phyloP scores from a whole-genome alignment of 2,113 vertebrate species.

The Heteronetta atricapilla region DNA sequence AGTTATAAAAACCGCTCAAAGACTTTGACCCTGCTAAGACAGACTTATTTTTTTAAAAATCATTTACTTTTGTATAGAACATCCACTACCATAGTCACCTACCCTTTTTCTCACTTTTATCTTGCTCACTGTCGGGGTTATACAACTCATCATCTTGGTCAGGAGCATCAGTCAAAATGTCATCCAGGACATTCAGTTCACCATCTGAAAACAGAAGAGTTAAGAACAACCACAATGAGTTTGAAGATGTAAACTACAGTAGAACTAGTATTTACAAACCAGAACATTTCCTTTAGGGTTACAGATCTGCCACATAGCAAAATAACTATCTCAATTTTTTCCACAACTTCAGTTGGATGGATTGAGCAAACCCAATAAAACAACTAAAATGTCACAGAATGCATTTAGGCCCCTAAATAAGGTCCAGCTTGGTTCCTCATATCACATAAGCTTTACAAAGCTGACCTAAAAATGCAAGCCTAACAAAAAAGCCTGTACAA shows the following conservation, averaged over 20 bases:
- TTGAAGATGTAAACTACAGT: not conserved
- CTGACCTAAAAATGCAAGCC: conserved; percentile 6
- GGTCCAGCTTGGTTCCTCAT: not conserved
- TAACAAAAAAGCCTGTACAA: not conserved
- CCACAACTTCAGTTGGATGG: not conserved
- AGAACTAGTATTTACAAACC: not conserved
- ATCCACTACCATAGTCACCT: conserved; percentile 25
- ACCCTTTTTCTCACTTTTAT: conserved; percentile 96
- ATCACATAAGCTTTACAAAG: not conserved
- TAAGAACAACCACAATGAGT: not conserved
- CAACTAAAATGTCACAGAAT: not conserved
- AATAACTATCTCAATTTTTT: not conserved
- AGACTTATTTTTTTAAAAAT: not conserved
- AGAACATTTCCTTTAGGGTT: not conserved
- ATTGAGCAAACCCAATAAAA: not conserved
- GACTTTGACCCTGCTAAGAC: not conserved
- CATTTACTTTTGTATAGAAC: not conserved
- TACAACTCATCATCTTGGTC: conserved; percentile 98
- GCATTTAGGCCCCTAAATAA: not conserved
- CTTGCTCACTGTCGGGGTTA: conserved; percentile 93
- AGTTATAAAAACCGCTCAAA: not conserved
- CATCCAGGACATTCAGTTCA: conserved; percentile 95
- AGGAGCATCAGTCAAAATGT: conserved; percentile 96
- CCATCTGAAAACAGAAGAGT: conserved; percentile 82
- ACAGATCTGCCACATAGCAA: not conserved